Conservation (phyloP, 2,888 invertebrate species). For the Fragum whitleyi region DNA sequence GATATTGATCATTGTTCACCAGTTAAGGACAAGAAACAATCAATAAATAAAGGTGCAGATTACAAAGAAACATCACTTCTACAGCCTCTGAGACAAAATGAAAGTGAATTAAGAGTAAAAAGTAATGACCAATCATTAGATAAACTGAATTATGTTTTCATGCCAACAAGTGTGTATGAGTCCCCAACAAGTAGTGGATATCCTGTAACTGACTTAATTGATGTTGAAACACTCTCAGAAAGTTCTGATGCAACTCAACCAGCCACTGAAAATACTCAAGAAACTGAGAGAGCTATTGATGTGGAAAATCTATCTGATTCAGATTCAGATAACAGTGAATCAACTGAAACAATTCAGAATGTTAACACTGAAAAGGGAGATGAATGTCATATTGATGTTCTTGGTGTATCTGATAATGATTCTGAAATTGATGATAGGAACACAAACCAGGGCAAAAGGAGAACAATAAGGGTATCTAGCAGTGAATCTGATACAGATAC, state of each 20-base stretch:
- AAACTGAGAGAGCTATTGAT: conserved; percentile 33
- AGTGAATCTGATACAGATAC: background rate
- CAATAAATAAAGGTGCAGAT: background rate
- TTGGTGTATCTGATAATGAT: conserved; percentile 52
- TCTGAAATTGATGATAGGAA: conserved; percentile 4
- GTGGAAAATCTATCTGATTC: conserved; percentile 44
- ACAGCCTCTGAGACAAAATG: background rate
- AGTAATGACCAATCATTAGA: background rate
- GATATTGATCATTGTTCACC: conserved; percentile 26
- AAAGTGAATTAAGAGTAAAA: too few relatives aligned
- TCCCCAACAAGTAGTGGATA: conserved; percentile 39
- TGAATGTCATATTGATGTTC: conserved; percentile 43
- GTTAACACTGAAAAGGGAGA: conserved; percentile 28
- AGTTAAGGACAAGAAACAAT: background rate
- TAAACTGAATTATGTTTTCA: background rate
- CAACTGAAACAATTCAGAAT: conserved; percentile 32
- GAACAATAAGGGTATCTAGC: background rate
- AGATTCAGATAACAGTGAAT: conserved; percentile 21
- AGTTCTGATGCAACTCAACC: conserved; percentile 50
- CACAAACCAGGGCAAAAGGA: background rate
- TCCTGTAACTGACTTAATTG: conserved; percentile 27
- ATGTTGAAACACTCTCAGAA: conserved; percentile 47
- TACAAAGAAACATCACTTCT: background rate
- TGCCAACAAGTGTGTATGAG: conserved; percentile 29
- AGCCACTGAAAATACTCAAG: background rate